Evolutionary conservation across 2,797 vertebrate species (phyloP), one percentile per base, ranked within the genome.

Genomic region (Platalea minor): DNA sequence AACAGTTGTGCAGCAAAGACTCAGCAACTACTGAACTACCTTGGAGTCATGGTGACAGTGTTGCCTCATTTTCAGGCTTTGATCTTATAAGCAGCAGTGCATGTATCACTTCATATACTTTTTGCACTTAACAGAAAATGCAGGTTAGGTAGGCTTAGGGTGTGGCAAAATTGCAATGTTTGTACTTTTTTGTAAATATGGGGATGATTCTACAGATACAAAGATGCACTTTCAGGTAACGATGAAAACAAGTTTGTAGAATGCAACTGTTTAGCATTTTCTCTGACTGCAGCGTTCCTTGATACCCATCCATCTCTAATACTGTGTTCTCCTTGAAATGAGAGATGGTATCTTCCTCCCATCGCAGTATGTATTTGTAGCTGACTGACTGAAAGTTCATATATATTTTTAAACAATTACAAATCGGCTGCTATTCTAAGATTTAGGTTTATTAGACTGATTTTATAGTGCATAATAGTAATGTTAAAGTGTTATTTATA

Each of bases 161-260:
- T 63, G 18, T 78, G 79, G 73, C 91, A 92, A 80, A 93, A 86
- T 84, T 73, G 70, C 77, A 81, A 29, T 85, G 82, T 95, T 93
- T 95, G 59, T 96, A 86, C 57, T 91, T 74, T 78, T 77, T 35
- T 92, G 63, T 87, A 93, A 93, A 82, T 88, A 91, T 57, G 96
- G 96, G 95, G 88, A 95, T 96, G 63, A 94, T 85, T 95, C 51
- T 95, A 79, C 60, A 87, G 80, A 96, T 91, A 89, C 31, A 85
- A 94, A 93, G 59, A 95, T 93, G 96, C 96, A 97, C 96, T 97
- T 97, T 97, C 88, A 70, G 63, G 37, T 89, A 91, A 86, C 5
- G 17, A 59, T 50, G 60, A 80, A 72, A 77, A 94, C 33, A 63
- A 60, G 64, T 81, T 84, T 84, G 61, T 69, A 89, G 80, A 94